Base-by-base conservation (phyloP, 1,140 invertebrate genomes). In the Lordiphosa mommai region DNA sequence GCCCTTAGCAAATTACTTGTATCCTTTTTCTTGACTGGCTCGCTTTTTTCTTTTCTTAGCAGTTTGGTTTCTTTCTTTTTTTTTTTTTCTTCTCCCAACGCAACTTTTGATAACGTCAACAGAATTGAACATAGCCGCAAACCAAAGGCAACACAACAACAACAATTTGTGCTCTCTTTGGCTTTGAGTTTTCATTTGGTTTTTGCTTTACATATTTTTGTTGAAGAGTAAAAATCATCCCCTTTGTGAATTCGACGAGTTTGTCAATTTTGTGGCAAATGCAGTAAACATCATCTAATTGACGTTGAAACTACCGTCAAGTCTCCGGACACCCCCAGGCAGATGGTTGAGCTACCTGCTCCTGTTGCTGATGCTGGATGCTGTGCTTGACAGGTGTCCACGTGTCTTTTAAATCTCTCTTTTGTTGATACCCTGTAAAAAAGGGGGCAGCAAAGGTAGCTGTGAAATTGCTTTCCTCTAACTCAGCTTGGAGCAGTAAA, bases 21-120 rank as follows among this genome's bases (percentile, higher is more conserved):
- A 67, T 71, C 66, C 76, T 82, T 74, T 80, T 70, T 68, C 61
- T 60, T 69, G 66, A 69, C 61, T 70, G 61, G 61, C 61, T 66
- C 58, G 61, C 63, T 68, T 59, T n/a, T 70, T 56, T 40, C n/a
- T 48, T 12, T 12, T 17, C 2, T 47, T 3, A 8, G 4, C 29
- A 1, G 50, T 40, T 12, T 27, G 50, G 43, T 9, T 36, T 40
- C 32, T 16, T 7, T 41, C 38, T 34, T 48, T 32, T 17, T n/a
- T 58, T n/a, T 41, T 16, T 63, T 55, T 36, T 14, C 43, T 61
- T 49, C 33, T 59, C 46, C 33, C 47, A 32, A 61, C 76, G 63
- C 76, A 80, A 82, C 66, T 80, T 80, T 84, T 80, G 76, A 80
- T 80, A 80, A 82, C 77, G 76, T 82, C 76, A 80, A 82, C 76